A percentile compares a stretch with the other conserved stretches of the same genome.
phyloP scores from a whole-genome alignment of 2,113 vertebrate species.

The Esox niger region DNA sequence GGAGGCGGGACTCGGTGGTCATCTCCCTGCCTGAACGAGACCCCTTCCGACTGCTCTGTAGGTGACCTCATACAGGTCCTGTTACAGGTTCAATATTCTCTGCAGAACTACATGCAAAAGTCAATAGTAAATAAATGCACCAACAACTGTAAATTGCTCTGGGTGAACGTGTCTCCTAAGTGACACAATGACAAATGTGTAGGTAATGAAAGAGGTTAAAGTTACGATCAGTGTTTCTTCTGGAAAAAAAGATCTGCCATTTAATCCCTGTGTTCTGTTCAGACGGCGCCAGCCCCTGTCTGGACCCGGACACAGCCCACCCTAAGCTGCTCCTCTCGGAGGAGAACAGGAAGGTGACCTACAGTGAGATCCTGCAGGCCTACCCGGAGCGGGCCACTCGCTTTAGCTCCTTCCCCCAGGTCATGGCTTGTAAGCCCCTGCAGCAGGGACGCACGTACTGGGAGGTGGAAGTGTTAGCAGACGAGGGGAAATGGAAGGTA shows the following conservation, averaged over 20 bases:
- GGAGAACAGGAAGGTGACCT: conserved; percentile 61
- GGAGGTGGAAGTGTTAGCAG: conserved; percentile 67
- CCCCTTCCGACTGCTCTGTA: conserved; percentile 69
- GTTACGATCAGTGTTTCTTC: too few species aligned
- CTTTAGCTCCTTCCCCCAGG: conserved; percentile 74
- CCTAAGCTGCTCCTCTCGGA: conserved; percentile 69
- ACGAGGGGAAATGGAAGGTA: conserved; percentile 72
- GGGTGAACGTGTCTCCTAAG: too few species aligned
- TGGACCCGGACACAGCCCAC: conserved; percentile 72
- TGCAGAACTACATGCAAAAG: too few species aligned
- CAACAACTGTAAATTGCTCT: too few species aligned
- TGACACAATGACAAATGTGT: too few species aligned
- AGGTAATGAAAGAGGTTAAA: too few species aligned
- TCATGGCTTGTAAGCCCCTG: conserved; percentile 54
- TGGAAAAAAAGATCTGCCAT: too few species aligned
- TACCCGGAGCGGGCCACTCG: conserved; percentile 58
- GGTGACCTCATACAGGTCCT: conserved; percentile 26
- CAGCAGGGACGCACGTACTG: conserved; percentile 66
- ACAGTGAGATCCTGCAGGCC: conserved; percentile 61
- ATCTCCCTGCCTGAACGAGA: conserved; percentile 61
- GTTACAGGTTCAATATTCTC: too few species aligned
- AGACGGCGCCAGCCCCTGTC: conserved; percentile 67
- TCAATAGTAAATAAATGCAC: too few species aligned
- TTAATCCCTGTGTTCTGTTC: conserved; percentile 17
- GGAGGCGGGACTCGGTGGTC: conserved; percentile 55